Percentiles rank a stretch among this genome's conserved stretches.
Conservation (phyloP, 2,113 vertebrate genomes). For the Colossoma macropomum region DNA sequence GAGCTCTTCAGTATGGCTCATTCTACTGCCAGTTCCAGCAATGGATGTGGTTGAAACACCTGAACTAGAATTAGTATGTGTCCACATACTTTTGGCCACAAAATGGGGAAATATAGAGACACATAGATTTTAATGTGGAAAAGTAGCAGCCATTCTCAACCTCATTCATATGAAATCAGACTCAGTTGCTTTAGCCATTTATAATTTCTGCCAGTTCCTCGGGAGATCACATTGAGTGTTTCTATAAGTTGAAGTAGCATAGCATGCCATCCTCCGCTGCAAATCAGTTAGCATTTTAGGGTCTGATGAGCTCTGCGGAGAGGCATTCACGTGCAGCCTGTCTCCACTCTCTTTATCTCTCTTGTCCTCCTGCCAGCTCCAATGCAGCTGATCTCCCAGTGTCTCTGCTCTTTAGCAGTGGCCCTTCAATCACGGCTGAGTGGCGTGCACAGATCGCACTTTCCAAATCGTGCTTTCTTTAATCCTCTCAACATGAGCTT, state of each 20-base stretch:
- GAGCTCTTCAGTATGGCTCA: too few species aligned
- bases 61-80: too few species aligned
- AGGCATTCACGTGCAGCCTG: conserved; percentile 18
- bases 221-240: neutral
- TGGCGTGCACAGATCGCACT: conserved; percentile 77
- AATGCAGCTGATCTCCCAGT: conserved; percentile 35
- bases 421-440: conserved; percentile 78
- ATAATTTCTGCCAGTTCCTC: neutral
- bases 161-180: too few species aligned
- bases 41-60: too few species aligned
- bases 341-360: conserved; percentile 30
- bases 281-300: neutral
- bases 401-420: conserved; percentile 68
- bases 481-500: conserved; percentile 78
- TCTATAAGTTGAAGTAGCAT: neutral
- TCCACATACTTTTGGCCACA: too few species aligned
- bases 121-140: too few species aligned
- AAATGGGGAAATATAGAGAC: too few species aligned
- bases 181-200: too few species aligned
- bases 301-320: conserved; percentile 2
- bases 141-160: too few species aligned
- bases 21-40: too few species aligned
- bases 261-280: neutral
- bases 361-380: conserved; percentile 2
- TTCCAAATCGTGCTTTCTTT: conserved; percentile 83